Evolutionary conservation across 2,797 vertebrate genomes (phyloP).

Genomic region (Gouania willdenowi): DNA sequence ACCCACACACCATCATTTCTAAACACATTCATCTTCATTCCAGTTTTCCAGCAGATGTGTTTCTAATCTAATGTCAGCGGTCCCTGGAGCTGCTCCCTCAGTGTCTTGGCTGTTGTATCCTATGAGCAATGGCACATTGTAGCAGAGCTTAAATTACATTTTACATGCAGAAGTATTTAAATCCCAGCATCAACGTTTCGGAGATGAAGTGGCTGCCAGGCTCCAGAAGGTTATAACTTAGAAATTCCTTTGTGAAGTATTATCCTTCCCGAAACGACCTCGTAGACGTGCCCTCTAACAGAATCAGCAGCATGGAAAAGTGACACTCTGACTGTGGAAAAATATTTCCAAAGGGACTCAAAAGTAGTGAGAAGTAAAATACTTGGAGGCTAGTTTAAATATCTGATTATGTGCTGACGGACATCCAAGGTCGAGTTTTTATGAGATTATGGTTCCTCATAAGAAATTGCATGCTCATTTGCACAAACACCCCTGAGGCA

Average conservation of each 20-base stretch:
- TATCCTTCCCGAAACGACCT: conserved; percentile 13
- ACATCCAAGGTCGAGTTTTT: conserved; percentile 49
- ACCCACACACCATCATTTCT: too few species aligned
- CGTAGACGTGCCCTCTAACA: conserved; percentile 24
- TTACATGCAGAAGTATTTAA: conserved; percentile 23
- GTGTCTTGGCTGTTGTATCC: background rate
- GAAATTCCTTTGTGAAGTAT: conserved; percentile 29
- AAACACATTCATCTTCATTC: background rate
- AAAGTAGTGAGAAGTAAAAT: conserved; percentile 18
- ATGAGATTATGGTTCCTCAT: conserved; percentile 16
- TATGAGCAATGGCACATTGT: background rate
- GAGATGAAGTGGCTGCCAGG: conserved; percentile 21
- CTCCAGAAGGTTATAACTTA: conserved; percentile 34
- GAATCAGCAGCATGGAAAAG: conserved; percentile 38
- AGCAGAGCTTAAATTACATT: conserved; percentile 21
- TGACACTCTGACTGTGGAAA: conserved; percentile 27
- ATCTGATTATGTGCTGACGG: conserved; percentile 42
- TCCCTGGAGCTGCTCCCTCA: conserved; percentile 9
- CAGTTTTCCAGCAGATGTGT: background rate
- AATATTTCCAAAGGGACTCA: conserved; percentile 30
- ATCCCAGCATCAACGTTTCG: conserved; percentile 22
- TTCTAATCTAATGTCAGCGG: background rate
- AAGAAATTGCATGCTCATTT: conserved; percentile 11
- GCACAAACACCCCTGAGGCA: conserved; percentile 26
- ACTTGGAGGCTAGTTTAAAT: conserved; percentile 26